A percentile compares a stretch with the other conserved stretches of the same genome.
phyloP scores from a whole-genome alignment of 53 echinoderm and acorn worm species.

The Luidia sarsii region DNA sequence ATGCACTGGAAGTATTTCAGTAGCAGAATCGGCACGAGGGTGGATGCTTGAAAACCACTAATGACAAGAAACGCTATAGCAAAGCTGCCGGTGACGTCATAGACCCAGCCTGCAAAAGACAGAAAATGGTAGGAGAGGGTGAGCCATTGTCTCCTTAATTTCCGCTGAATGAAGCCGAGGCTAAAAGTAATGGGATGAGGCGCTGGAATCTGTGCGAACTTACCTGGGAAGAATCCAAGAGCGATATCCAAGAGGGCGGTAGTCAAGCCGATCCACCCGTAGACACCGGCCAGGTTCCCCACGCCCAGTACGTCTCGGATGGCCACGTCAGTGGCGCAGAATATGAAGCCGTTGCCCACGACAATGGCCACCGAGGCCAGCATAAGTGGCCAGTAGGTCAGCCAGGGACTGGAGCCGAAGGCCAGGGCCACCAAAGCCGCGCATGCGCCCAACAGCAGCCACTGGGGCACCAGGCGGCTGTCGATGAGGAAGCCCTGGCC shows the following conservation, averaged over 20 bases:
- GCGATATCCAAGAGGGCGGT: not conserved
- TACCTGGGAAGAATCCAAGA: slow-evolving; percentile 2
- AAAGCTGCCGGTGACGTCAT: too few relatives aligned
- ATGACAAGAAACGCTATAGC: too few relatives aligned
- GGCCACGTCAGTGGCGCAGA: not conserved
- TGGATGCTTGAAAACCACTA: too few relatives aligned
- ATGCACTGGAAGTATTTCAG: too few relatives aligned
- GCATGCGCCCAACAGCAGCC: not conserved
- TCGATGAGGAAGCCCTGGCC: not conserved
- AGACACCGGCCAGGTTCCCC: not conserved
- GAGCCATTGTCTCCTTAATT: too few relatives aligned
- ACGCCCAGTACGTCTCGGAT: not conserved
- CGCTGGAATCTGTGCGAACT: too few relatives aligned
- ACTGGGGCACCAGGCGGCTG: not conserved
- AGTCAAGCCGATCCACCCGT: not conserved
- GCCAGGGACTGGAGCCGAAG: too few relatives aligned
- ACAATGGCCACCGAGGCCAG: not conserved
- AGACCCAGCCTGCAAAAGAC: too few relatives aligned
- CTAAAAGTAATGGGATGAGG: too few relatives aligned
- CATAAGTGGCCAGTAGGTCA: not conserved
- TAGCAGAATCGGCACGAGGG: too few relatives aligned
- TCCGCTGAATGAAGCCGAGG: too few relatives aligned
- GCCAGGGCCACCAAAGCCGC: not conserved
- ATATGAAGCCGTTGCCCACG: not conserved
- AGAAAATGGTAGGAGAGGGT: too few relatives aligned